Evolutionary conservation across 2,113 vertebrate species (phyloP).

Genomic region (Rhynchomys soricoides): DNA sequence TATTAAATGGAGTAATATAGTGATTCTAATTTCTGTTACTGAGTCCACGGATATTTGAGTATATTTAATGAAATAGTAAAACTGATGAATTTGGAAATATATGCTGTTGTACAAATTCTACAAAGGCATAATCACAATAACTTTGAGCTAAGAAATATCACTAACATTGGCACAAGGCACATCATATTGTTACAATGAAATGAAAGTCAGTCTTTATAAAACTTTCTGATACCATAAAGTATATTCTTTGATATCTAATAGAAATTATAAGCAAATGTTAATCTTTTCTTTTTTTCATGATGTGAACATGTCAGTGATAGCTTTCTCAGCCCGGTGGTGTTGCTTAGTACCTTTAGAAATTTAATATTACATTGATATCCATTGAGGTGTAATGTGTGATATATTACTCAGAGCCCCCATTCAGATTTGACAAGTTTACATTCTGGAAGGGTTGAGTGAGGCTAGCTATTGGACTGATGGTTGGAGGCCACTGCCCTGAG

Average conservation of each 20-base stretch:
- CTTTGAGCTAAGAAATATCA: not conserved
- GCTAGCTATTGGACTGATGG: not conserved
- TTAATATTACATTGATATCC: not conserved
- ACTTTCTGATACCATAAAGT: not conserved
- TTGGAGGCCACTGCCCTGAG: not conserved
- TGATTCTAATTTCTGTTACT: conserved; percentile 56
- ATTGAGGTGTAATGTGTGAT: not conserved
- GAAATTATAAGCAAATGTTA: not conserved
- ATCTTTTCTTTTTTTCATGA: not conserved
- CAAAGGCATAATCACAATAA: not conserved
- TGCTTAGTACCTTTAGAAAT: not conserved
- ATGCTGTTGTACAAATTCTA: not conserved
- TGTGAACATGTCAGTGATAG: not conserved
- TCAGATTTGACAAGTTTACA: not conserved
- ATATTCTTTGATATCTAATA: not conserved
- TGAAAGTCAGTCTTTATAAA: not conserved
- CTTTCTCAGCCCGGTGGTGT: not conserved
- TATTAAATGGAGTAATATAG: conserved; percentile 67
- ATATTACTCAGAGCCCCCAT: not conserved
- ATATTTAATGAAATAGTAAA: conserved; percentile 24
- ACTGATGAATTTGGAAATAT: not conserved
- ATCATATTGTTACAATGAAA: not conserved
- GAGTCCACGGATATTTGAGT: conserved; percentile 1
- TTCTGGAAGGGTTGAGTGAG: not conserved
- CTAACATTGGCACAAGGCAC: not conserved